phyloP scores from a whole-genome alignment of 2,797 vertebrate genomes.

The Sciurus vulgaris region DNA sequence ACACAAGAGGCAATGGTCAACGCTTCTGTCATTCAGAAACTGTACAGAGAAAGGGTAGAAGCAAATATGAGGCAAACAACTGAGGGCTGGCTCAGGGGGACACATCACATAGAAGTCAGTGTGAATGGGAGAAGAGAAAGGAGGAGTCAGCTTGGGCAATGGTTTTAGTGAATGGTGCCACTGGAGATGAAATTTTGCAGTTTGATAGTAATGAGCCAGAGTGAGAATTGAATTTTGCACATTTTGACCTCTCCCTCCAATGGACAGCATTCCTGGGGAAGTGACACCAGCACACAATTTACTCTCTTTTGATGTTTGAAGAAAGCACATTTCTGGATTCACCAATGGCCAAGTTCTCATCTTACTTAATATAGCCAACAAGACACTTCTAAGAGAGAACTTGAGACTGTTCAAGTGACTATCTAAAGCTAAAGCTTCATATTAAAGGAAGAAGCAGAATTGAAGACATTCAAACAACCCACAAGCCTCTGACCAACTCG shows the following conservation, averaged over 20 bases:
- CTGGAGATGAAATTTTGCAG: neutral
- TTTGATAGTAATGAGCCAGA: neutral
- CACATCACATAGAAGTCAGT: neutral
- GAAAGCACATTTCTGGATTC: neutral
- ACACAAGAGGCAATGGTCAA: rapidly evolving
- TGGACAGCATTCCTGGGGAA: neutral
- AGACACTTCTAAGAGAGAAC: neutral
- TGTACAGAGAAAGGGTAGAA: neutral
- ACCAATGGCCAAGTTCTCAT: neutral
- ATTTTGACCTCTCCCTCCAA: neutral
- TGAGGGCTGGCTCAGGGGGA: neutral
- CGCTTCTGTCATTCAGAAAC: neutral
- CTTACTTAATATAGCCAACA: neutral
- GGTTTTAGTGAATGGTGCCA: neutral
- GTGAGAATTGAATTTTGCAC: too few species aligned
- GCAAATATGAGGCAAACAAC: rapidly evolving
- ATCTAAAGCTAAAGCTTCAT: neutral
- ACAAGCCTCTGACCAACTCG: neutral
- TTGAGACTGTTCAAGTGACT: neutral
- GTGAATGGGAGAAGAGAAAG: neutral
- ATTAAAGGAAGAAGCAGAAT: neutral
- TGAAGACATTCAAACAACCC: neutral
- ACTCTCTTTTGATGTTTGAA: neutral
- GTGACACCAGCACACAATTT: neutral
- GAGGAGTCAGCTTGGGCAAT: rapidly evolving